These are phyloP conservation scores for Phragmatobia fuliginosa DNA, from an alignment of 2,888 invertebrate species.

Conservation along the genomic window DNA sequence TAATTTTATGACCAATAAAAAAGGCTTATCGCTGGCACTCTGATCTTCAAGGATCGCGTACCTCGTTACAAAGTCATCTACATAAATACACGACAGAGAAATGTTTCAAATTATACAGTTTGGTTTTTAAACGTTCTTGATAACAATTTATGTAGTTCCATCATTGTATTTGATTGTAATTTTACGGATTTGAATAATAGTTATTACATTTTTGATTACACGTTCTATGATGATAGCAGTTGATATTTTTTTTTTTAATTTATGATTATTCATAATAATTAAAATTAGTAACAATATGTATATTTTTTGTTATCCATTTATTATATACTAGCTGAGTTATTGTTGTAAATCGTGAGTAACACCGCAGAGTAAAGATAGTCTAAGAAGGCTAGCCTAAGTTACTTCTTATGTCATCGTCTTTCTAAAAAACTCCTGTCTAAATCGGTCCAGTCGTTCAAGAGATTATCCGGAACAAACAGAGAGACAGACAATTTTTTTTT, in stretches of 20 bases:
- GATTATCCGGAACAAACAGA: too few species aligned
- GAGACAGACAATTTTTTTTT: too few species aligned
- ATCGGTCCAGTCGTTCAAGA: too few species aligned
- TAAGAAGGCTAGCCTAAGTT: too few species aligned
- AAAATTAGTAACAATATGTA: neutral
- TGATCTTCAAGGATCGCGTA: constrained; percentile 20
- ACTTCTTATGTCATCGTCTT: too few species aligned
- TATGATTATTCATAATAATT: neutral
- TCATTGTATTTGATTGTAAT: neutral
- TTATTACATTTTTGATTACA: neutral
- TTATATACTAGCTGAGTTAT: too few species aligned
- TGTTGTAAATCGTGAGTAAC: too few species aligned
- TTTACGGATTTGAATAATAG: neutral
- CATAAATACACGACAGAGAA: constrained; percentile 2
- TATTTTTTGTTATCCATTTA: too few species aligned
- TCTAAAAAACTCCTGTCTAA: too few species aligned
- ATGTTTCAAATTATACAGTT: neutral
- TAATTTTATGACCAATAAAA: constrained; percentile 48
- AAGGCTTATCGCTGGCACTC: constrained; percentile 32
- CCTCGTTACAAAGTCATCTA: constrained; percentile 22
- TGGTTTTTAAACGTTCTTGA: neutral
- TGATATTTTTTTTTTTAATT: neutral
- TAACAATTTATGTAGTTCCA: constrained; percentile 6
- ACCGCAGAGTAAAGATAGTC: too few species aligned
- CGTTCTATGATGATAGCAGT: neutral